Base-by-base conservation (phyloP, 2,888 invertebrate species). In the Pachydiplax longipennis region DNA sequence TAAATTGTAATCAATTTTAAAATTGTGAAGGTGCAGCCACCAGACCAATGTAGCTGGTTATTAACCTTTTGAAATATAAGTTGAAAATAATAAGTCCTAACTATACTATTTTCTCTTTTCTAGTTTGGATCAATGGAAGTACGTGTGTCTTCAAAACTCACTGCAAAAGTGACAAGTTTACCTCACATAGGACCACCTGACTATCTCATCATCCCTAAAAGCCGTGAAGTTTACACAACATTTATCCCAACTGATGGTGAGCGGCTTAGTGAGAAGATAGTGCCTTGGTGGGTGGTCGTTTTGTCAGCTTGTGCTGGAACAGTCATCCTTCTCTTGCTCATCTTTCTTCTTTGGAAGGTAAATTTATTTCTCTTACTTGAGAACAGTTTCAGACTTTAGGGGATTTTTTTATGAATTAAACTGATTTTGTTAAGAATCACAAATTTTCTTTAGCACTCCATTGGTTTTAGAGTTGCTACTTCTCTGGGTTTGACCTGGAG, bases 261-360 rank as follows among this genome's bases (percentile, higher is more conserved):
- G 90, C 95, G 96, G 81, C 95, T 95, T 90, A 95, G 95, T n/a
- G 95, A 96, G 92, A 96, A 96, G 91, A 93, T 96, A 90, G 96
- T 98, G 53, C 98, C 98, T 0, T 95, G 98, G 90, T 98, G 98
- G 98, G 96, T 98, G 81, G 97, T 98, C 90, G 96, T 98, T 3
- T 94, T 98, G 91, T 97, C 98, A 0, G 98, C 98, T 0, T 96
- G 97, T 91, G 96, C 96, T 4, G 98, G 98, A 6, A 96, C 98
- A 0, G 94, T 98, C 58, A 96, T 98, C 91, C 94, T 98, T 81
- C 94, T 98, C 91, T 94, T 98, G 91, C 95, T 98, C 82, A 96
- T 98, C 92, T 96, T 96, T 93, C 94, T 97, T 90, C 95, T 98
- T 0, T 97, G 98, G 93, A 98, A 97, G 96, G 98, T 98, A 93